Evolutionary conservation across 2,797 vertebrate genomes (phyloP).

Genomic region (Acrocephalus scirpaceus): DNA sequence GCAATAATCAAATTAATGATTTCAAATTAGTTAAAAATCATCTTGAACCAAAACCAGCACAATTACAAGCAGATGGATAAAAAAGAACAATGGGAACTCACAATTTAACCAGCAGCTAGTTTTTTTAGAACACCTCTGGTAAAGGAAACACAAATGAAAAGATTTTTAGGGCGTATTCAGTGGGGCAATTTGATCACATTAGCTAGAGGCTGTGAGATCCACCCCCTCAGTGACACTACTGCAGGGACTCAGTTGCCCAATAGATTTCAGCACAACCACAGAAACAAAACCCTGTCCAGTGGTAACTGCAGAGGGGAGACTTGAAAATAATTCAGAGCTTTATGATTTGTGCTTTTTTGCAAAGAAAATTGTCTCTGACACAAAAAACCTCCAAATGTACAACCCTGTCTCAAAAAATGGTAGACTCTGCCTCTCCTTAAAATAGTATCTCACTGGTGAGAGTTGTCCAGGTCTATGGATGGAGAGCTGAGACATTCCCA

Average conservation of each 20-base stretch:
- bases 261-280: not conserved
- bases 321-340: not conserved
- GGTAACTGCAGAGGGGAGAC: not conserved
- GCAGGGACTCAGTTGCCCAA: not conserved
- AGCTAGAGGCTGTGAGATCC: not conserved
- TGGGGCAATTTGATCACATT: not conserved
- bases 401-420: not conserved
- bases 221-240: not conserved
- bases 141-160: not conserved
- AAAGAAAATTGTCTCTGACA: slow-evolving; percentile 2
- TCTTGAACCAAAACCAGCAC: not conserved
- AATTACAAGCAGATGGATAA: slow-evolving; percentile 26
- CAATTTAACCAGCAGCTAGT: not conserved
- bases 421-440: not conserved
- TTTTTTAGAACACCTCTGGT: slow-evolving; percentile 30
- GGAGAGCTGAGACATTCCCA: not conserved
- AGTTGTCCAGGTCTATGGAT: not conserved
- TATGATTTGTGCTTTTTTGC: not conserved
- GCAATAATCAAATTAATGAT: slow-evolving; percentile 11
- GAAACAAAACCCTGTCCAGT: not conserved
- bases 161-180: not conserved
- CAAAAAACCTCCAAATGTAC: not conserved
- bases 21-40: slow-evolving; percentile 35
- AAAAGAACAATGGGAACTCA: not conserved
- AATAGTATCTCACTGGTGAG: not conserved